Evolutionary conservation across 2,888 invertebrate species (phyloP).

Genomic region (Lypha dubia): DNA sequence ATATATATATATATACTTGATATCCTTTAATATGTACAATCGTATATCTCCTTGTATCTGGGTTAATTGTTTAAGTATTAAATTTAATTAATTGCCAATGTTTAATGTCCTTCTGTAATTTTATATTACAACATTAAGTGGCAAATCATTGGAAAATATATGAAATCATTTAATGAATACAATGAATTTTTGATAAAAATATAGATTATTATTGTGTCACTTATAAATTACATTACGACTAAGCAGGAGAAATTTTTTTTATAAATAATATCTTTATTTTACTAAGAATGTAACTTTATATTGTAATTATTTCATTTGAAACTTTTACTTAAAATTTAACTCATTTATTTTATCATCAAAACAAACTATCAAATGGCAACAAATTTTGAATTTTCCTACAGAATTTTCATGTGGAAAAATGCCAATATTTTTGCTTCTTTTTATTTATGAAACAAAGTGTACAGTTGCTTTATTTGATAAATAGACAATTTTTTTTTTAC

Average conservation of each 20-base stretch:
- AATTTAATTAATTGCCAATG: conserved; percentile 43
- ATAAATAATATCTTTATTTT: too few species aligned
- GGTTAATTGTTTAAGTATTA: conserved; percentile 33
- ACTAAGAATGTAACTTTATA: too few species aligned
- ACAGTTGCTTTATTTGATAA: conserved; percentile 2
- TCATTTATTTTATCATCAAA: background rate
- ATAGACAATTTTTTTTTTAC: conserved; percentile 41
- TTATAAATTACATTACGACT: background rate
- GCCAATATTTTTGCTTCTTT: background rate
- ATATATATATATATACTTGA: background rate
- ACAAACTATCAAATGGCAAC: background rate
- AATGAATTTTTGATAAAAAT: conserved; percentile 1
- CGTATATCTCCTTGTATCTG: background rate
- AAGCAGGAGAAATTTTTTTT: too few species aligned
- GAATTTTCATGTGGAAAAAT: background rate
- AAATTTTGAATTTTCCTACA: background rate
- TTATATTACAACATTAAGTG: conserved; percentile 14
- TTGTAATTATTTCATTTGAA: background rate
- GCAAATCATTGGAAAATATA: conserved; percentile 1
- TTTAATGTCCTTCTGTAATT: conserved; percentile 33
- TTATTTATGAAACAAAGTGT: background rate
- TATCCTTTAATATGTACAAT: too few species aligned
- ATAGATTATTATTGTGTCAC: background rate
- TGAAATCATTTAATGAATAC: conserved; percentile 4
- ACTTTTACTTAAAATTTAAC: background rate